Base-by-base conservation (phyloP, 2,113 vertebrate genomes). In the Ellobius talpinus region DNA sequence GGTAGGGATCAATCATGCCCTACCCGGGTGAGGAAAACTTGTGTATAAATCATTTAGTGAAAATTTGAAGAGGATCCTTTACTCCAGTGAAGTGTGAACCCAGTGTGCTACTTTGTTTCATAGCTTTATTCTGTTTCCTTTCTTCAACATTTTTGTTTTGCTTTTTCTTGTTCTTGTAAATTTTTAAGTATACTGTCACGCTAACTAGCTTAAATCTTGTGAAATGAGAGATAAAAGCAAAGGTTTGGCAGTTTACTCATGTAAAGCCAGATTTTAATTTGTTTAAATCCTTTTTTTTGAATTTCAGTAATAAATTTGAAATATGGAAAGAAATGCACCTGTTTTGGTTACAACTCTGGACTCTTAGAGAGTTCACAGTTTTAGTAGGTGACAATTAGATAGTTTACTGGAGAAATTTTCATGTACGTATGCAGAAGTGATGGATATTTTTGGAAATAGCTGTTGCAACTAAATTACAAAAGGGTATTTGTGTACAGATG, bases 261-360 rank as follows among this genome's bases (percentile, higher is more conserved):
- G 1, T 91, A 97, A 87, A 97, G 77, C 78, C 96, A 72, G 47
- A 88, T 78, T 90, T 77, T 97, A 87, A 91, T 85, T 72, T 96
- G 33, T 93, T 23, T 90, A 93, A 95, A 47, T 85, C 23, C n/a
- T 45, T 14, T 77, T 74, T 70, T 5, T 87, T 87, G 19, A 90
- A 87, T 93, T 39, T 97, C 26, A 78, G 73, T n/a, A 97, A 70
- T 96, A 91, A 98, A 96, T 93, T 90, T 70, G 6, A 79, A 96
- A 77, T 79, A 42, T 31, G 31, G 33, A 66, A 87, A 39, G 66
- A 89, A 79, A 73, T 26, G 39, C 5, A 50, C 70, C 39, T 87
- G 8, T 52, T 77, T 96, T 89, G 86, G 7, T 81, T 81, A 58
- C 5, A 24, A 24, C 55, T 94, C 45, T 87, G 63, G 89, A 94